Percentiles rank a stretch among this genome's conserved stretches.
Conservation (phyloP, 2,113 vertebrate genomes). For the Lynx canadensis region DNA sequence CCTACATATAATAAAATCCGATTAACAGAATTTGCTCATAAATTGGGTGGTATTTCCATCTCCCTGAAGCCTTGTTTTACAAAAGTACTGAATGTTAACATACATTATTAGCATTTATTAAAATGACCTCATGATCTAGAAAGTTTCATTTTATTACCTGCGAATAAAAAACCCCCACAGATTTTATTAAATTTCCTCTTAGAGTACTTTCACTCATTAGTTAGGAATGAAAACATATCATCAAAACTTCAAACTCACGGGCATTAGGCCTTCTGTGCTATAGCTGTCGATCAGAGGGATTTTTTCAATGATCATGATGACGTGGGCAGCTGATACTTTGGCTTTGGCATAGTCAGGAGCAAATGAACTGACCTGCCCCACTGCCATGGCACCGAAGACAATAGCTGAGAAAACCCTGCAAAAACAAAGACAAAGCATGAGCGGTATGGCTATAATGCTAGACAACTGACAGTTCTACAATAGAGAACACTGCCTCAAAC, state of each 20-base stretch:
- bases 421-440: background rate
- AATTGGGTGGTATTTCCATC: background rate
- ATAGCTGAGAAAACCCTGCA: slow-evolving; percentile 94
- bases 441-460: accelerated
- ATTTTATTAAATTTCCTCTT: slow-evolving; percentile 14
- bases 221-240: background rate
- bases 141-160: background rate
- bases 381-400: slow-evolving; percentile 95
- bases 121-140: background rate
- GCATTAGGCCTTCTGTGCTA: slow-evolving; percentile 88
- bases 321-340: slow-evolving; percentile 92
- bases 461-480: background rate
- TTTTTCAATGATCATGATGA: slow-evolving; percentile 90
- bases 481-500: background rate
- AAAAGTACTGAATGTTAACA: background rate
- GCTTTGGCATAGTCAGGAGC: slow-evolving; percentile 97
- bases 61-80: background rate
- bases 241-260: slow-evolving; percentile 84
- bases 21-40: background rate
- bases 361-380: slow-evolving; percentile 94
- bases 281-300: slow-evolving; percentile 92
- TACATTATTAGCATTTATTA: background rate
- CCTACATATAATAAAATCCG: background rate
- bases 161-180: background rate
- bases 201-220: background rate